Conservation (phyloP, 2,113 vertebrate species). For the Entomyzon cyanotis region DNA sequence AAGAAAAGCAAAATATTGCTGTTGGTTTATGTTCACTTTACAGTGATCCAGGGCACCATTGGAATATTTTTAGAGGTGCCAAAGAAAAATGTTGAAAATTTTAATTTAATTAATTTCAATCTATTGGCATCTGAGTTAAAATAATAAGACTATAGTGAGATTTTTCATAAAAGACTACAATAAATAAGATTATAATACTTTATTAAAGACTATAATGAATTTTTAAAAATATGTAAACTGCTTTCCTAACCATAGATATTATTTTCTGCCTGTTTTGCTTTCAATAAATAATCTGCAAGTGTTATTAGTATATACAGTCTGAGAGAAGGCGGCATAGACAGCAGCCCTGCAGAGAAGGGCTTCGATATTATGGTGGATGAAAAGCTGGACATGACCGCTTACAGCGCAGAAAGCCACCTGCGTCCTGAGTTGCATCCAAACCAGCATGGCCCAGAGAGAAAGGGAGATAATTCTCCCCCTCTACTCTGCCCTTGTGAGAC, state of each 20-base stretch:
- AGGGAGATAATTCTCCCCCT: neutral
- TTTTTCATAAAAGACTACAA: neutral
- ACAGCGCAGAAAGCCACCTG: neutral
- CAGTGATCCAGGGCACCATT: neutral
- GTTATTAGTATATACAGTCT: neutral
- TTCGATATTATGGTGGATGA: neutral
- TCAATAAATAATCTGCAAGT: neutral
- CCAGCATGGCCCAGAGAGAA: neutral
- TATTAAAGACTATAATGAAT: neutral
- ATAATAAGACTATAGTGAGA: neutral
- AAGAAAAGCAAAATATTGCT: neutral
- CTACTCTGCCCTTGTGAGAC: neutral
- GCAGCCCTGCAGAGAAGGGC: neutral
- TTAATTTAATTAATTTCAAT: neutral
- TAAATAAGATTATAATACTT: neutral
- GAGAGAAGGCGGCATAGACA: neutral
- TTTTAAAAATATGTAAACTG: neutral
- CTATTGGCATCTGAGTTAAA: neutral
- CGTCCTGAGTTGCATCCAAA: neutral
- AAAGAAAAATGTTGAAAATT: neutral
- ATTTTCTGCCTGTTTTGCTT: neutral
- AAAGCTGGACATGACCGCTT: neutral
- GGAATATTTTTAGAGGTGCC: neutral
- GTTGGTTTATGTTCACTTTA: neutral
- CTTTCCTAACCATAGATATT: neutral